phyloP scores from a whole-genome alignment of 2,113 vertebrate genomes.

The Brevimyrus niger region DNA sequence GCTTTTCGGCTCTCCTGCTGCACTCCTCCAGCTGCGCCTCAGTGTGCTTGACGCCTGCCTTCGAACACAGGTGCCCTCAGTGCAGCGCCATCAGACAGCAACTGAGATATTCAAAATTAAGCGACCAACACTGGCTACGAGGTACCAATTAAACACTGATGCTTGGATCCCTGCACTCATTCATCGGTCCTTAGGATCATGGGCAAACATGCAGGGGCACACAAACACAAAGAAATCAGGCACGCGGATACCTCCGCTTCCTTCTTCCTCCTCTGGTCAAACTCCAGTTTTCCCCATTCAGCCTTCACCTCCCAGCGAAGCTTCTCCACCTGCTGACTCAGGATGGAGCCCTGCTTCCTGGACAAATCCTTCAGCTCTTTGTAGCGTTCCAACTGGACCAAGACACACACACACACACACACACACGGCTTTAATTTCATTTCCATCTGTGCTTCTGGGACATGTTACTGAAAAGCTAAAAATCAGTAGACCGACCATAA shows the following conservation, averaged over 20 bases:
- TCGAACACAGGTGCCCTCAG: background rate
- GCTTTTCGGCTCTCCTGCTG: conserved; percentile 64
- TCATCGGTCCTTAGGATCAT: background rate
- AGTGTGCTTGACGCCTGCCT: conserved; percentile 70
- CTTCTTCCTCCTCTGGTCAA: conserved; percentile 67
- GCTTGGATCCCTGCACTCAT: background rate
- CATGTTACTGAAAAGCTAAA: background rate
- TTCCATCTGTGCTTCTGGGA: background rate
- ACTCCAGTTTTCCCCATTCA: conserved; percentile 68
- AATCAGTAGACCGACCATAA: background rate
- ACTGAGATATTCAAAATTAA: background rate
- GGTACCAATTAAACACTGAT: background rate
- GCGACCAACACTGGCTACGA: background rate
- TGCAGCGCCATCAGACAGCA: background rate
- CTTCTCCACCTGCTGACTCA: conserved; percentile 74
- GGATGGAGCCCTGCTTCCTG: conserved; percentile 63
- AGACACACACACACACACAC: conserved; percentile 6
- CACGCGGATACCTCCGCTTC: conserved; percentile 67
- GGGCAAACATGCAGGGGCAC: background rate
- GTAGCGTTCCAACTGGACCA: conserved; percentile 67
- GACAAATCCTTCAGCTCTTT: conserved; percentile 74
- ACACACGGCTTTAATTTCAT: background rate
- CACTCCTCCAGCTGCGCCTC: conserved; percentile 71
- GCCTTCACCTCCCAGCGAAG: conserved; percentile 74
- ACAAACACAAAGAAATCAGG: background rate